Evolutionary conservation across 2,113 vertebrate genomes (phyloP).

Genomic region (Neolamprologus devosi): DNA sequence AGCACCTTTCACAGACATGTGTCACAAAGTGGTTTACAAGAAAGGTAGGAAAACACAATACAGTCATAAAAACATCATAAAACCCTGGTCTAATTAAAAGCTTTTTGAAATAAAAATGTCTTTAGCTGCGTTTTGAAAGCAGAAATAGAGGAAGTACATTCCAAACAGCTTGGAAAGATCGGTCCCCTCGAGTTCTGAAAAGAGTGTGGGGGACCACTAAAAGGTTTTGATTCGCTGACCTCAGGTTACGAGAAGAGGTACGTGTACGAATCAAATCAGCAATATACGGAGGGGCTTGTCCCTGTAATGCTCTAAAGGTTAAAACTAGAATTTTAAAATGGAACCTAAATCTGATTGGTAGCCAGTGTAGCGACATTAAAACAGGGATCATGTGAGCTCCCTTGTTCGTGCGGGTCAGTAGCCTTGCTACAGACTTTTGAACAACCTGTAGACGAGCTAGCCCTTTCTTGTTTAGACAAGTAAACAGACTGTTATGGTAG

Average conservation of each 20-base stretch:
- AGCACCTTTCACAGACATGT: not conserved
- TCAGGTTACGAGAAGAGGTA: not conserved
- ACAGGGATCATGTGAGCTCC: not conserved
- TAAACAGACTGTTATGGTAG: not conserved
- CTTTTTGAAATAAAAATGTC: not conserved
- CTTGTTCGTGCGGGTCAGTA: not conserved
- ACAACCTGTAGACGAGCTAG: not conserved
- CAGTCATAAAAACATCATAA: not conserved
- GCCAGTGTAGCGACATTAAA: not conserved
- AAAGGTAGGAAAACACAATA: not conserved
- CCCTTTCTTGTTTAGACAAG: not conserved
- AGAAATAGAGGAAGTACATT: not conserved
- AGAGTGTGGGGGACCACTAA: not conserved
- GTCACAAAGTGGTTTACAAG: not conserved
- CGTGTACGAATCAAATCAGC: not conserved
- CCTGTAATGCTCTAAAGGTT: not conserved
- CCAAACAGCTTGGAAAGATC: not conserved
- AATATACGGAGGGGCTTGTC: not conserved
- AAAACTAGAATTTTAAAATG: not conserved
- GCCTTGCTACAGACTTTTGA: not conserved
- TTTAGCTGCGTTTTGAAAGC: not conserved
- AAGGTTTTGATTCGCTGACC: not conserved
- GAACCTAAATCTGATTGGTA: not conserved
- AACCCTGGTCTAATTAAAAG: rapidly evolving
- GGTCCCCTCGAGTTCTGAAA: not conserved